phyloP scores from a whole-genome alignment of 2,888 invertebrate species.

The Unio delphinus region DNA sequence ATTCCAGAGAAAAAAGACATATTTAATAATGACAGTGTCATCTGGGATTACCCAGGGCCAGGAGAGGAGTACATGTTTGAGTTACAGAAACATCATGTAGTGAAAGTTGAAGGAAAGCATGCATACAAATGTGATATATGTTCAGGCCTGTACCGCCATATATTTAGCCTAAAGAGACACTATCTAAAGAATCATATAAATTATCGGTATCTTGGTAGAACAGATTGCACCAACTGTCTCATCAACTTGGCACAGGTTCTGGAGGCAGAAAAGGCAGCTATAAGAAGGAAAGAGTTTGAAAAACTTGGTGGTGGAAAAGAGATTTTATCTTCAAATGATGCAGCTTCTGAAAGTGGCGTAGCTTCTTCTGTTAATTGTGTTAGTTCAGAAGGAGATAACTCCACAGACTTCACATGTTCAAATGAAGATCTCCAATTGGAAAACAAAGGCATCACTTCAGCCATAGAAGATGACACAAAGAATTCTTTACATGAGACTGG shows the following conservation, averaged over 20 bases:
- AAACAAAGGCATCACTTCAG: background rate
- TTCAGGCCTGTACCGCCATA: conserved; percentile 72
- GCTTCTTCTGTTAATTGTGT: background rate
- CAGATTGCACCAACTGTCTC: conserved; percentile 72
- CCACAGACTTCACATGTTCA: too few species aligned
- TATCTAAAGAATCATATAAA: conserved; percentile 74
- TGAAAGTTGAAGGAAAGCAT: conserved; percentile 69
- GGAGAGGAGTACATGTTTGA: conserved; percentile 42
- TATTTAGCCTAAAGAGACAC: conserved; percentile 74
- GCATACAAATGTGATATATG: conserved; percentile 75
- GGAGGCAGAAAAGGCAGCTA: conserved; percentile 10
- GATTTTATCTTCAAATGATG: too few species aligned
- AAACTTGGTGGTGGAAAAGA: background rate
- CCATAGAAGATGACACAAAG: background rate
- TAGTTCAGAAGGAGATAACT: too few species aligned
- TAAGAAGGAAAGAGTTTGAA: background rate
- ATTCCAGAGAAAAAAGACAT: background rate
- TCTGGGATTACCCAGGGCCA: conserved; percentile 34
- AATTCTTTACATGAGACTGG: too few species aligned
- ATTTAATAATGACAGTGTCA: conserved; percentile 24
- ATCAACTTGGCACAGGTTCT: conserved; percentile 55
- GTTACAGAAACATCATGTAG: conserved; percentile 27
- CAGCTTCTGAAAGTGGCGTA: background rate
- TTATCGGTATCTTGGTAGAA: conserved; percentile 69
- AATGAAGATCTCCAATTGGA: too few species aligned